phyloP scores from a whole-genome alignment of 92 coral and sea anemone species.

The Heliopora coerulea region DNA sequence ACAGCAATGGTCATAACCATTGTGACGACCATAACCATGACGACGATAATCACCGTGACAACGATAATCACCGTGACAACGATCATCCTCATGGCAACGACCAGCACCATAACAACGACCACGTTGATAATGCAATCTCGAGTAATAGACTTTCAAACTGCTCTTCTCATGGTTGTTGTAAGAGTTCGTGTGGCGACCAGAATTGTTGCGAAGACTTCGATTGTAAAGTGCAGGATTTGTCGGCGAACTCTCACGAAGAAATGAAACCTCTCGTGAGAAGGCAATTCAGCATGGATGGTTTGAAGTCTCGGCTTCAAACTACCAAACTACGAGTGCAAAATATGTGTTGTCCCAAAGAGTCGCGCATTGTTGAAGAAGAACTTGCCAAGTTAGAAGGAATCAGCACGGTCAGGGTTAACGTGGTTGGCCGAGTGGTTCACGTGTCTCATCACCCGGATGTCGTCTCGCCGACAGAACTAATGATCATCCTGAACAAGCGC shows the following conservation, averaged over 20 bases:
- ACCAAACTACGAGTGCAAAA: constrained; percentile 97
- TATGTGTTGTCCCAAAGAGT: constrained; percentile 92
- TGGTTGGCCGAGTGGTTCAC: constrained; percentile 91
- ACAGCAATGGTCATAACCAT: neutral
- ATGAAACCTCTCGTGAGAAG: constrained; percentile 12
- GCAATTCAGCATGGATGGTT: neutral
- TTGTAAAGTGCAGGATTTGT: neutral
- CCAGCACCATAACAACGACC: neutral
- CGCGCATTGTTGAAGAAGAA: constrained; percentile 70
- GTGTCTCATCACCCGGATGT: constrained; percentile 88
- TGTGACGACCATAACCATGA: neutral
- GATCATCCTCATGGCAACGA: neutral
- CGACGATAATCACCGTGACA: constrained; percentile 4
- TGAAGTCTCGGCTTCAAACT: constrained; percentile 45
- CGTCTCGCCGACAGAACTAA: constrained; percentile 72
- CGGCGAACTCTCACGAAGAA: constrained; percentile 3
- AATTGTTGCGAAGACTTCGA: constrained; percentile 14
- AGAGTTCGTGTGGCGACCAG: neutral
- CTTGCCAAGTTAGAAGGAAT: constrained; percentile 51
- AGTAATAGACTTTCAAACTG: neutral
- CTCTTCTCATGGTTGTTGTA: neutral
- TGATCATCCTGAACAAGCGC: constrained; percentile 67
- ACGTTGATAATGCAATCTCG: neutral
- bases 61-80: neutral
- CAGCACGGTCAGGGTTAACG: constrained; percentile 78